phyloP scores from a whole-genome alignment of 2,797 vertebrate genomes.

The Rhynchotus rufescens region DNA sequence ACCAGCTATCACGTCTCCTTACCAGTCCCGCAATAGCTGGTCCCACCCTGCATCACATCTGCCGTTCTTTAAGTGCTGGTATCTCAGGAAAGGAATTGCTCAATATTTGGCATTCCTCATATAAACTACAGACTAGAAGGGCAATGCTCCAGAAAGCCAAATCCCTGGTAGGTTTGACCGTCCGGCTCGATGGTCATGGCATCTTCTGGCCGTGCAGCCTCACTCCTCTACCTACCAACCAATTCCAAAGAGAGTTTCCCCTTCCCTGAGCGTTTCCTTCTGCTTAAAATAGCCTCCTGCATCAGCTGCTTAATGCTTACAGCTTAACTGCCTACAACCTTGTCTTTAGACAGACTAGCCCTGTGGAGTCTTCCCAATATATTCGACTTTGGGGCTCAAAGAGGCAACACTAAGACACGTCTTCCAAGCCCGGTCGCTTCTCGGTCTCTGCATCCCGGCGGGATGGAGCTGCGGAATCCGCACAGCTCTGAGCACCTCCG shows the following conservation, averaged over 20 bases:
- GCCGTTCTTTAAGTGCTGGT: background rate
- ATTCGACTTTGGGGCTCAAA: background rate
- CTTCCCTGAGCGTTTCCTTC: constrained; percentile 17
- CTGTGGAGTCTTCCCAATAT: background rate
- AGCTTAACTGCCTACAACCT: background rate
- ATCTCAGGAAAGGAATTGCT: background rate
- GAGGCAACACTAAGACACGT: background rate
- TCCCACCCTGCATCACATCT: background rate
- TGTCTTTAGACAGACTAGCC: constrained; percentile 10
- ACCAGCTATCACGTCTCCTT: background rate
- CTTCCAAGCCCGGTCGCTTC: background rate
- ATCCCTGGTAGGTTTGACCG: background rate
- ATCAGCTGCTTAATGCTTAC: background rate
- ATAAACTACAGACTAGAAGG: background rate
- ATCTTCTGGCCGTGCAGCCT: background rate
- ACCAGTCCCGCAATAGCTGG: background rate
- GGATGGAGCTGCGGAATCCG: background rate
- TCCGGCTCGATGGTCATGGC: background rate
- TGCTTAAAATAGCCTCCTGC: constrained; percentile 5
- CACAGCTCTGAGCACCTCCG: background rate
- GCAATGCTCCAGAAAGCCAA: background rate
- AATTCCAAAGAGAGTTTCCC: constrained; percentile 6
- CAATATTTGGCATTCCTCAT: background rate
- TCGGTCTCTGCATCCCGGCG: background rate
- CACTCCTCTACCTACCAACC: constrained; percentile 5